phyloP scores from a whole-genome alignment of 2,888 invertebrate genomes.

The Sussaba pulchella region DNA sequence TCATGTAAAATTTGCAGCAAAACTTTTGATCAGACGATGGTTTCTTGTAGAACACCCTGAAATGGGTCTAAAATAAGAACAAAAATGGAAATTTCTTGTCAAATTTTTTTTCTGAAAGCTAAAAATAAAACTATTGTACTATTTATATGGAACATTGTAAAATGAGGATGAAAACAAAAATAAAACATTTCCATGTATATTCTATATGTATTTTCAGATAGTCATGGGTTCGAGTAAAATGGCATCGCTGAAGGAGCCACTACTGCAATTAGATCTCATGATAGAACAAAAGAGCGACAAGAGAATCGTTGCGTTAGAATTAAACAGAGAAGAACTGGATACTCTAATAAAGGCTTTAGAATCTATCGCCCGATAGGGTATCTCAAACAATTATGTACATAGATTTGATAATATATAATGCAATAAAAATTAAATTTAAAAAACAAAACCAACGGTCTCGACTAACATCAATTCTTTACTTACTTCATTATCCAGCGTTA shows the following conservation, averaged over 20 bases:
- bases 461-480: conserved; percentile 11
- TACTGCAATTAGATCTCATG: conserved; percentile 84
- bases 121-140: too few relatives aligned
- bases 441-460: not conserved
- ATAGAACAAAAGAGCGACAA: conserved; percentile 73
- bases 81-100: too few relatives aligned
- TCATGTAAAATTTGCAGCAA: too few relatives aligned
- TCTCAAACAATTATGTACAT: conserved; percentile 10
- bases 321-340: conserved; percentile 79
- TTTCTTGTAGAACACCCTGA: too few relatives aligned
- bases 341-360: conserved; percentile 78
- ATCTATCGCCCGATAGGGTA: conserved; percentile 47
- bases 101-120: too few relatives aligned
- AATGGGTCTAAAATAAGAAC: too few relatives aligned
- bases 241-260: conserved; percentile 84
- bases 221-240: conserved; percentile 85
- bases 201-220: conserved; percentile 81
- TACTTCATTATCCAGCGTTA: conserved; percentile 19
- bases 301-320: conserved; percentile 75
- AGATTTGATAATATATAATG: conserved; percentile 57
- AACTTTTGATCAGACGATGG: too few relatives aligned
- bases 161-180: too few relatives aligned
- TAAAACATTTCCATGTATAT: too few relatives aligned
- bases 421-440: not conserved
- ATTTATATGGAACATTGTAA: too few relatives aligned